A percentile compares a stretch with the other conserved stretches of the same genome.
phyloP scores from a whole-genome alignment of 2,797 vertebrate species.

The Mus caroli region DNA sequence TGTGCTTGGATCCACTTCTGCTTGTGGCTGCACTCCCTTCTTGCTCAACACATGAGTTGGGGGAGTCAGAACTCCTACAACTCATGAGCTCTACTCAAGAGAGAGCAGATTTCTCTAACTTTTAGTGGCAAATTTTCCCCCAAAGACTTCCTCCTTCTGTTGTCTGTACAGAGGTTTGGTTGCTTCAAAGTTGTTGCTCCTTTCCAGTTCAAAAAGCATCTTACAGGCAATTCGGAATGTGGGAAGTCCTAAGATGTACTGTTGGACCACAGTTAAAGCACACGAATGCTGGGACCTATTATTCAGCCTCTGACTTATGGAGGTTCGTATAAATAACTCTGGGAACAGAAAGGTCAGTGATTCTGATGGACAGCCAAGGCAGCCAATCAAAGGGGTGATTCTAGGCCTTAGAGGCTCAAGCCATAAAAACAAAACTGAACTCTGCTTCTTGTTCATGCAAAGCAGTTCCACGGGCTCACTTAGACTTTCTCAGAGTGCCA shows the following conservation, averaged over 20 bases:
- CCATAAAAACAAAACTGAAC: neutral
- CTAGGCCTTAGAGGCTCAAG: constrained; percentile 51
- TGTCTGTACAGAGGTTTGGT: neutral
- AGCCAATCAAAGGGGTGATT: constrained; percentile 60
- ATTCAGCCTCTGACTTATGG: constrained; percentile 57
- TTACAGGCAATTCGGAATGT: neutral
- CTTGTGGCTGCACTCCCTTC: neutral
- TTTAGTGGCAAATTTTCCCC: neutral
- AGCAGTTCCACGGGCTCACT: neutral
- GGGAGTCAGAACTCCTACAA: too few relatives aligned
- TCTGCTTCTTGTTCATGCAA: neutral
- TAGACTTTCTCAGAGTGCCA: neutral
- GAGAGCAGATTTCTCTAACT: neutral
- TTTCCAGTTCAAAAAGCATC: constrained; percentile 24
- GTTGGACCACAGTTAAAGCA: neutral
- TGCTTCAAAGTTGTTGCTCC: neutral
- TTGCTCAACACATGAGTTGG: neutral
- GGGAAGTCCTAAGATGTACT: neutral
- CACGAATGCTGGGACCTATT: constrained; percentile 36
- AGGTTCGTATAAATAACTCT: constrained; percentile 69
- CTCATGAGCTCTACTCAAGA: neutral
- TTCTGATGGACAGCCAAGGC: constrained; percentile 75
- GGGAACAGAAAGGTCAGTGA: constrained; percentile 57
- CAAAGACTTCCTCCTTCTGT: neutral
- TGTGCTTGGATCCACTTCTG: neutral